phyloP scores from a whole-genome alignment of 2,797 vertebrate species.

The Microchirus variegatus region DNA sequence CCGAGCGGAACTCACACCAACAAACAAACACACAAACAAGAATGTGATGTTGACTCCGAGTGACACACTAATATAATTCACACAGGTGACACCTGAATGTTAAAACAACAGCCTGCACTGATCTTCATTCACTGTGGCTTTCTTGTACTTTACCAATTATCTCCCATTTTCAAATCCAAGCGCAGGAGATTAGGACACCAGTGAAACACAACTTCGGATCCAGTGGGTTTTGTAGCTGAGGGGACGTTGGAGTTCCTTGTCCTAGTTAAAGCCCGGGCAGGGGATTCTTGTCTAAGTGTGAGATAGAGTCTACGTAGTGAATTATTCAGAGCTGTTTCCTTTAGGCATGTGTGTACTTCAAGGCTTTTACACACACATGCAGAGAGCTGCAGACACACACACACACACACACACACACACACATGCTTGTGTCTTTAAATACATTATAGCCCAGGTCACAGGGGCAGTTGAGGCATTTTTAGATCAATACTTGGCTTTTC shows the following conservation, averaged over 20 bases:
- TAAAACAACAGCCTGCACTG: conserved; percentile 43
- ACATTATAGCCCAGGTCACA: conserved; percentile 14
- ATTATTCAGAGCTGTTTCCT: conserved; percentile 77
- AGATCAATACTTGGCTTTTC: conserved; percentile 39
- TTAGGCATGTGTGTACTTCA: conserved; percentile 51
- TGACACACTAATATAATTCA: too few relatives aligned
- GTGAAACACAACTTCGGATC: conserved; percentile 41
- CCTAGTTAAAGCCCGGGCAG: conserved; percentile 64
- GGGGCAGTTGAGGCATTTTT: conserved; percentile 20
- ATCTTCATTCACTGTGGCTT: conserved; percentile 16
- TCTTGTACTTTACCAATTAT: conserved; percentile 47
- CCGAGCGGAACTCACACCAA: not conserved
- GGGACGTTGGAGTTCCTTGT: conserved; percentile 48
- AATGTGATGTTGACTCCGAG: conserved; percentile 14
- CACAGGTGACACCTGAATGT: conserved; percentile 31
- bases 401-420: conserved; percentile 29
- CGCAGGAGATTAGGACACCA: conserved; percentile 24
- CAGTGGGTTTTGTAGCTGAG: conserved; percentile 44
- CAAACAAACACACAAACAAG: conserved; percentile 2
- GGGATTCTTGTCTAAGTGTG: conserved; percentile 58
- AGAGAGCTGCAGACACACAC: conserved; percentile 24
- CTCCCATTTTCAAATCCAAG: conserved; percentile 50
- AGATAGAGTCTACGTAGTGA: conserved; percentile 67
- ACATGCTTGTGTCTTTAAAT: conserved; percentile 24
- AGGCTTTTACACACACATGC: conserved; percentile 37